Conservation (phyloP, 2,888 invertebrate genomes). For the Anorthoa munda region DNA sequence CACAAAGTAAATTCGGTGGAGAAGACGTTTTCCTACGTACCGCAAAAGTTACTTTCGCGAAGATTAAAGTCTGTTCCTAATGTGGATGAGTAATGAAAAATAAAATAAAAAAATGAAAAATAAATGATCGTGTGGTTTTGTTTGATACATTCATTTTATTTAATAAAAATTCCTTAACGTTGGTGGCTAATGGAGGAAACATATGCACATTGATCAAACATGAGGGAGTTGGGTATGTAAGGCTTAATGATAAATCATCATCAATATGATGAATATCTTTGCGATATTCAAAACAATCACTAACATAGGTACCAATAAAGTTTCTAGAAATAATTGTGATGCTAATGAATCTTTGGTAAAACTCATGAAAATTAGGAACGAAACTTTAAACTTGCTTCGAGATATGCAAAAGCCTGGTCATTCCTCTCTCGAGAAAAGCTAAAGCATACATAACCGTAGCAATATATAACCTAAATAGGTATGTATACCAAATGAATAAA, state of each 20-base stretch:
- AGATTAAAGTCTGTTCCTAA: constrained; percentile 41
- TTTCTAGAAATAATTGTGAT: no score
- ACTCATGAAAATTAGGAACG: no score
- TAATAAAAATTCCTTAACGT: background rate
- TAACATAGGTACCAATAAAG: no score
- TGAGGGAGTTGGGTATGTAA: background rate
- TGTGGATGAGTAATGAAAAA: constrained; percentile 32
- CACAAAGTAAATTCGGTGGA: constrained; percentile 7
- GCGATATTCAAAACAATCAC: no score
- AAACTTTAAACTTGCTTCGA: no score
- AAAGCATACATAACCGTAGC: no score
- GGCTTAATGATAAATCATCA: background rate
- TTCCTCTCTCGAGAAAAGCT: background rate
- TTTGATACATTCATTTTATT: constrained; percentile 23
- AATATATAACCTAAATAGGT: background rate
- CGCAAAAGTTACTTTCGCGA: constrained; percentile 7
- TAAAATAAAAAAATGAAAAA: no score
- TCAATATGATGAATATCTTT: no score
- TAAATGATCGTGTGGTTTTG: constrained; percentile 8
- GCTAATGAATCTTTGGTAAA: no score
- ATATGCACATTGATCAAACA: background rate
- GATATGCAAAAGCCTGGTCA: no score
- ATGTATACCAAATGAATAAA: background rate
- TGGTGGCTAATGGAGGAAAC: background rate
- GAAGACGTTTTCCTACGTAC: constrained; percentile 1